A percentile compares a stretch with the other conserved stretches of the same genome.
Conservation (phyloP, 2,888 invertebrate species). For the Isoperla grammatica region DNA sequence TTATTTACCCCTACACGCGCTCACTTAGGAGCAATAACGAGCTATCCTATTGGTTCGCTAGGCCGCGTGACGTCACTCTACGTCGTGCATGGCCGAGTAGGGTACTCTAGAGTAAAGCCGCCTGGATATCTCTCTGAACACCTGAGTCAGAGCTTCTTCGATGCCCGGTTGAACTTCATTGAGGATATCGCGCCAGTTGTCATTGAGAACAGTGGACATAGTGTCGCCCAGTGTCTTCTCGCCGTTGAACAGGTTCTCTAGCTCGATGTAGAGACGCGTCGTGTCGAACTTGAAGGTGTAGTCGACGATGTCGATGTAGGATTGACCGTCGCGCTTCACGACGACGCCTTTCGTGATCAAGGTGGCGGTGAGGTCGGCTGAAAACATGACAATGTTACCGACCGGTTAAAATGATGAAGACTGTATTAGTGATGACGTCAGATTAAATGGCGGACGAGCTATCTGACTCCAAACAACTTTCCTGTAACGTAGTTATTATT, state of each 20-base stretch:
- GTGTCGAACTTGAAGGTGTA: conserved; percentile 8
- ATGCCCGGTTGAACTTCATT: conserved; percentile 4
- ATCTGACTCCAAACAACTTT: no score
- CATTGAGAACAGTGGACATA: conserved; percentile 11
- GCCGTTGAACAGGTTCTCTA: conserved; percentile 36
- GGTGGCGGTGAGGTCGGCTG: conserved; percentile 21
- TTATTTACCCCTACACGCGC: no score
- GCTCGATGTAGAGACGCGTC: conserved; percentile 9
- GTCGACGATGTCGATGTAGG: conserved; percentile 16
- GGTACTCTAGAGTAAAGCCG: no score
- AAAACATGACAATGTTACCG: not conserved
- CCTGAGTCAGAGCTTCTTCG: not conserved
- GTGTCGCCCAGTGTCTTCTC: conserved; percentile 21
- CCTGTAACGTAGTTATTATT: no score
- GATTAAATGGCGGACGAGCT: no score
- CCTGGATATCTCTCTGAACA: no score
- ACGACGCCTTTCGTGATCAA: conserved; percentile 33
- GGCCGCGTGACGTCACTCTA: no score
- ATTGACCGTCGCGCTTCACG: conserved; percentile 36
- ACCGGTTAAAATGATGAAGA: no score
- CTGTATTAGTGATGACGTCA: no score
- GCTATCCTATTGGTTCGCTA: no score
- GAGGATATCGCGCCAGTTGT: conserved; percentile 8
- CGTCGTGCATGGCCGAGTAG: no score
- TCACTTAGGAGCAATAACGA: no score